Conservation (phyloP, 2,797 vertebrate species). For the Nyctibius grandis region DNA sequence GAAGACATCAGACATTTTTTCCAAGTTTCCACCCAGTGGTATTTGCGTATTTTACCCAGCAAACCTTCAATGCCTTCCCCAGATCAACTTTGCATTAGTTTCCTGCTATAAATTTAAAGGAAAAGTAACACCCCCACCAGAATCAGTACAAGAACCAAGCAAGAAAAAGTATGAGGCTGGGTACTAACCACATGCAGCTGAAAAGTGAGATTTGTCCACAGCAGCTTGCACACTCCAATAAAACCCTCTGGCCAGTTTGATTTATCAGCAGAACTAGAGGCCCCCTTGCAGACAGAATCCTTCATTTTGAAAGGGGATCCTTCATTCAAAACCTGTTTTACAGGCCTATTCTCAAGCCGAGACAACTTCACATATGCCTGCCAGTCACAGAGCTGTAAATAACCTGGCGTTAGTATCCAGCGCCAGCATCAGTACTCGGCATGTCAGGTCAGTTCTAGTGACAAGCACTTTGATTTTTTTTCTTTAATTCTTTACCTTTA, state of each 20-base stretch:
- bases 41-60: neutral
- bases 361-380: neutral
- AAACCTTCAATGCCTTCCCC: neutral
- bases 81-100: neutral
- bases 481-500: neutral
- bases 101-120: constrained; percentile 4
- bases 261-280: neutral
- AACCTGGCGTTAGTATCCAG: neutral
- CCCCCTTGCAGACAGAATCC: neutral
- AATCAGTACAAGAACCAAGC: neutral
- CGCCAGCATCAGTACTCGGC: neutral
- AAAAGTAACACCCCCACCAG: neutral
- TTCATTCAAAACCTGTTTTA: constrained; percentile 24
- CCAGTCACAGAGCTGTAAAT: constrained; percentile 10
- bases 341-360: neutral
- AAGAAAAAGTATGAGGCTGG: neutral
- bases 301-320: neutral
- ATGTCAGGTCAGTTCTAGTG: neutral
- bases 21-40: neutral
- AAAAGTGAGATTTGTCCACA: neutral
- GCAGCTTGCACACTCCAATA: neutral
- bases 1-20: neutral
- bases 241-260: neutral
- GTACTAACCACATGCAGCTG: neutral
- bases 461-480: neutral